Base-by-base conservation (phyloP, 2,888 invertebrate genomes). In the Poecilobothrus nobilitatus region DNA sequence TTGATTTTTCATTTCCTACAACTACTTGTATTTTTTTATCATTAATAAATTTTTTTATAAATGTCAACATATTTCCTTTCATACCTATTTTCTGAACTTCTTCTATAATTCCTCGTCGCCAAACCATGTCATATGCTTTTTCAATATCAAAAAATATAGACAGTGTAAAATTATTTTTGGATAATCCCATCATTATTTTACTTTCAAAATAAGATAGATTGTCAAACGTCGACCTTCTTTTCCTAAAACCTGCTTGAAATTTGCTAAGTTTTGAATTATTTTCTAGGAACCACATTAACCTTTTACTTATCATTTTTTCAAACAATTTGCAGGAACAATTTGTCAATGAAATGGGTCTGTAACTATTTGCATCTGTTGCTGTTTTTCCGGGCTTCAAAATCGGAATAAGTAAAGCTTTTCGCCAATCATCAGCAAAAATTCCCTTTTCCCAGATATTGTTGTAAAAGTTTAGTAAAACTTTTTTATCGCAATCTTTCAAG, bases 271-370 rank as follows among this genome's bases (percentile, higher is more conserved):
- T 22, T 1, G 65, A 65, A 12, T 68, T 44, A 3, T 65, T 18
- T 61, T 63, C 65, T 27, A 61, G 12, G 9, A 33, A 65, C 61
- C 65, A 68, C 1, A 9, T 2, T 65, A 61, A 27, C 10, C 66
- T 53, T 61, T 66, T 66, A 15, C 9, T 61, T 22, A 61, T 33
- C 66, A 66, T 66, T 66, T 34, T 61, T 62, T 66, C 66, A 4
- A 66, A 12, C 1, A 66, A n/a, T 33, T 66, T 66, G 21, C 66
- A 66, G 7, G 7, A 27, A 18, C 66, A 66, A n/a, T 34, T 66
- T 20, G 34, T 62, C n/a, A 66, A 9, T 5, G 66, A 53, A 18
- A 66, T 66, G 1, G 66, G 66, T 66, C 66, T 22, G 5, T 66
- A 66, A 15, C 20, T 66, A 4, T 12, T n/a, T 9, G 53, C n/a